Base-by-base conservation (phyloP, 2,888 invertebrate genomes). In the Drosophila fungiperda region DNA sequence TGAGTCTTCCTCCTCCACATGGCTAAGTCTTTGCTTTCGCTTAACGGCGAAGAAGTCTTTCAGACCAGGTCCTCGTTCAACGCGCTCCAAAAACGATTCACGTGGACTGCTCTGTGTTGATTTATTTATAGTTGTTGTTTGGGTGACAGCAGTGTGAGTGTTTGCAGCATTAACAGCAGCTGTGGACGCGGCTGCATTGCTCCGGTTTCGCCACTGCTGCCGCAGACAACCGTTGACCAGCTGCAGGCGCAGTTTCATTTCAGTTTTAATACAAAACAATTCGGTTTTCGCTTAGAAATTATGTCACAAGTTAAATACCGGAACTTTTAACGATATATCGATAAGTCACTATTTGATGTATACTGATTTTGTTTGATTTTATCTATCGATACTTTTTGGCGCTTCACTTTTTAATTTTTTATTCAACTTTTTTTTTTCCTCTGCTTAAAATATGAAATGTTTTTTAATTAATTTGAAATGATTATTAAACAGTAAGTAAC, bases 31-130 rank as follows among this genome's bases (percentile, higher is more conserved):
- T 3, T 80, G 54, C 17, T 72, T 78, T 1, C 78, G 68, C 50
- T 91, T 93, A 2, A 90, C 93, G 26, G 91, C 85, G 6, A 93
- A 87, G 73, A 93, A 93, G 36, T 93, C 93, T 17, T 87, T 90
- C 1, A 93, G 78, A 2, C 91, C 91, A 0, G 93, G 93, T 1
- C 93, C 93, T 20, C 82, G 79, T 32, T 81, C 69, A 6, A 92
- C 71, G 33, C 84, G 83, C 35, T 90, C 83, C 53, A 91, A 52
- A 68, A 91, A 90, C 5, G 91, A 90, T 70, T 84, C 85, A 63
- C 84, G 82, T 76, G 87, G 20, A 12, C 33, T 48, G 29, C 26
- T 53, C n/a, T 3, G 20, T 2, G 33, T 11, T 4, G 53, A 9
- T 38, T 71, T 69, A 1, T 36, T 66, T 17, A 59, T 20, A 53